Percentiles rank a stretch among this genome's conserved stretches.
phyloP scores from a whole-genome alignment of 2,888 invertebrate species.

The Xestia ashworthii region DNA sequence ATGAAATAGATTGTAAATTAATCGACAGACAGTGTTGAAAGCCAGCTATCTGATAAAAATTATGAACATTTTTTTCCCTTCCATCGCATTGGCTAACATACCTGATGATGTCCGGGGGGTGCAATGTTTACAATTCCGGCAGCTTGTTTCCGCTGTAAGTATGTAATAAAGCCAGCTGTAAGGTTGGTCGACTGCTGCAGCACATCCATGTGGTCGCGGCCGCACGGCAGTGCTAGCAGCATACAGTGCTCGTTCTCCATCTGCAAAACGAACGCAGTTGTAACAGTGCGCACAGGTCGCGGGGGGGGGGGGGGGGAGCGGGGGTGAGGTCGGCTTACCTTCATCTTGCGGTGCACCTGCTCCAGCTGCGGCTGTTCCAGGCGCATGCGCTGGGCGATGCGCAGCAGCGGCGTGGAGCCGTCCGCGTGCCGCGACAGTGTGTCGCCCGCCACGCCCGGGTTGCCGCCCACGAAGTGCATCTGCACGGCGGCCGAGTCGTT shows the following conservation, averaged over 20 bases:
- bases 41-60: not conserved
- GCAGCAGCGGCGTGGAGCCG: conserved; percentile 95
- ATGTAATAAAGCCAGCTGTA: conserved; percentile 98
- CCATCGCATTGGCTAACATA: conserved; percentile 10
- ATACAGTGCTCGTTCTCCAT: conserved; percentile 99
- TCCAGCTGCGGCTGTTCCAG: conserved; percentile 98
- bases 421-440: conserved; percentile 96
- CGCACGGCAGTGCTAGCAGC: conserved; percentile 98
- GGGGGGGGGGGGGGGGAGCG: no score
- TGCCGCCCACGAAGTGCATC: conserved; percentile 99
- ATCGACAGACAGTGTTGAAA: not conserved
- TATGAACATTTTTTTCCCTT: not conserved
- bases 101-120: conserved; percentile 96
- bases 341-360: conserved; percentile 98
- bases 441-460: conserved; percentile 96
- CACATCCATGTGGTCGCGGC: conserved; percentile 98
- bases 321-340: conserved; percentile 89
- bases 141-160: conserved; percentile 98
- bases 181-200: conserved; percentile 97
- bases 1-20: not conserved
- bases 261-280: conserved; percentile 84
- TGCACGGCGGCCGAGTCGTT: conserved; percentile 99
- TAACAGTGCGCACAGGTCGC: not conserved
- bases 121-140: conserved; percentile 99
- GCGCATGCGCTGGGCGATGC: conserved; percentile 99